Evolutionary conservation across 1,140 invertebrate genomes (phyloP).

Genomic region (Sipha flava): DNA sequence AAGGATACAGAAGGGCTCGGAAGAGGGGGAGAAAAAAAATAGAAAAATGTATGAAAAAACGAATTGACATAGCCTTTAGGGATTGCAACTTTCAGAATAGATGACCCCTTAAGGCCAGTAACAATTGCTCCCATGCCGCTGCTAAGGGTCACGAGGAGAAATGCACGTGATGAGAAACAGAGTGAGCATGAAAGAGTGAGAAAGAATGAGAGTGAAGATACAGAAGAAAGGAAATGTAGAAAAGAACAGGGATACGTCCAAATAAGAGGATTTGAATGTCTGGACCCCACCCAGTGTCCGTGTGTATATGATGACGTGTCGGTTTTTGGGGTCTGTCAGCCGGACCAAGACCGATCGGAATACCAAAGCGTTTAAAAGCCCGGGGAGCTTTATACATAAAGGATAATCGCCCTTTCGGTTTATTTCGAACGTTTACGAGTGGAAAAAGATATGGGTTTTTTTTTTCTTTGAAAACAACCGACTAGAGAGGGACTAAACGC

Average conservation of each 20-base stretch:
- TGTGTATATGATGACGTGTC: constrained; percentile 32
- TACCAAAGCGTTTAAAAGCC: constrained; percentile 32
- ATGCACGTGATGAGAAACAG: neutral
- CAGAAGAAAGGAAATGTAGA: constrained; percentile 29
- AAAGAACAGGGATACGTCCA: constrained; percentile 27
- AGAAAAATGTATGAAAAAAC: constrained; percentile 23
- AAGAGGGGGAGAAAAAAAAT: neutral
- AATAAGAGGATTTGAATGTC: constrained; percentile 33
- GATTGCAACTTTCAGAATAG: constrained; percentile 31
- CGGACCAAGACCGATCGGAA: constrained; percentile 28
- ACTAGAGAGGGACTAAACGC: neutral
- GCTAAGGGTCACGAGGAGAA: constrained; percentile 20
- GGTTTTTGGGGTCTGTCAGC: constrained; percentile 32
- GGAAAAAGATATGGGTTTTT: constrained; percentile 27
- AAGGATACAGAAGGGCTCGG: neutral
- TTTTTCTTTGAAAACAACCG: neutral
- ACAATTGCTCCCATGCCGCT: constrained; percentile 29
- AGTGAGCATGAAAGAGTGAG: neutral
- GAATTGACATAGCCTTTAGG: constrained; percentile 32
- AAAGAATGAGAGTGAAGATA: neutral
- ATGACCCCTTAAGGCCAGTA: constrained; percentile 31
- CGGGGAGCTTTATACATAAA: constrained; percentile 27
- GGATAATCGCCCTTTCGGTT: constrained; percentile 32
- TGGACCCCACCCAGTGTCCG: constrained; percentile 7
- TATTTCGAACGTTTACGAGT: constrained; percentile 32